These are phyloP conservation scores for Rotaria macrura DNA, from an alignment of 2,888 invertebrate species.

Conservation along the genomic window DNA sequence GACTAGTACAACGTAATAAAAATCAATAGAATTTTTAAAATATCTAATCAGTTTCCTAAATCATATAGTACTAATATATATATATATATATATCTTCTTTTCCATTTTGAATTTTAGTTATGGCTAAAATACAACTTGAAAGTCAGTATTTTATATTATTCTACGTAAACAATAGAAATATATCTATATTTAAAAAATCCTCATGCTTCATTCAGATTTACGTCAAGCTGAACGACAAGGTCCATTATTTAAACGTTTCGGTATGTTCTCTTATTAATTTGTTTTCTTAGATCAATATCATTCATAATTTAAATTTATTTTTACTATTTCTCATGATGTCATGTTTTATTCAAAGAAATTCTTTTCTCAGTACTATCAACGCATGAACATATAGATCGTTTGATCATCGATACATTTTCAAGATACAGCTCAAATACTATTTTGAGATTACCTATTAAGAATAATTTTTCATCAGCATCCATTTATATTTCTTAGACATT, in stretches of 20 bases:
- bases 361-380: neutral
- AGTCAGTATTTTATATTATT: neutral
- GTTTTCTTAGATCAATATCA: neutral
- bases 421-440: neutral
- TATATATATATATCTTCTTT: too few species aligned
- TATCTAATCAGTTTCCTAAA: too few species aligned
- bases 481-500: too few species aligned
- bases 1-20: too few species aligned
- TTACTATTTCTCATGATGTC: neutral
- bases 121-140: neutral
- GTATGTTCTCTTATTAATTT: slow-evolving; percentile 5
- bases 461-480: too few species aligned
- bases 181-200: neutral
- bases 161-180: neutral
- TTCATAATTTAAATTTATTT: neutral
- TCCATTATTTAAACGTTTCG: slow-evolving; percentile 7
- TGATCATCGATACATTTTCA: neutral
- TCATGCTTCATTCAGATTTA: neutral
- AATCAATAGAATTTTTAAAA: too few species aligned
- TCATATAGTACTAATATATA: too few species aligned
- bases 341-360: too few species aligned
- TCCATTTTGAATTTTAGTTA: neutral
- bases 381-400: neutral
- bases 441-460: too few species aligned
- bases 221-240: slow-evolving; percentile 10